Percentiles rank a stretch among this genome's conserved stretches.
These are phyloP conservation scores for Lepus europaeus DNA, from an alignment of 2,113 vertebrate genomes.

Conservation along the genomic window DNA sequence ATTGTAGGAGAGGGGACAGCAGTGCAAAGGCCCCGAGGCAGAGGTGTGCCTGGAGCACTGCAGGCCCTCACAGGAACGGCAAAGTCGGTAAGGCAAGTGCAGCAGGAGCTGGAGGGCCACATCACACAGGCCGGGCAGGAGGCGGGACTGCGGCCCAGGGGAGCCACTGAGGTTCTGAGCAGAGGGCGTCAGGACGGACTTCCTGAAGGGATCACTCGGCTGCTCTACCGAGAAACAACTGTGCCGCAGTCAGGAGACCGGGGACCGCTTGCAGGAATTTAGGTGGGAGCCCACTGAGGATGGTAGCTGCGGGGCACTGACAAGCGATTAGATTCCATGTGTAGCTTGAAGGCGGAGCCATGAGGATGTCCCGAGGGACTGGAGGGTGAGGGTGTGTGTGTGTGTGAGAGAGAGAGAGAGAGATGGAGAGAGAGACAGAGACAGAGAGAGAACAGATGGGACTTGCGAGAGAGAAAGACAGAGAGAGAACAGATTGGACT, in stretches of 20 bases:
- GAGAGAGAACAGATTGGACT: too few relatives aligned
- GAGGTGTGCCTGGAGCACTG: fast-evolving
- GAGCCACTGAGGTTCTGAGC: neutral
- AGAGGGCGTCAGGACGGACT: neutral
- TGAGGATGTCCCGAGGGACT: neutral
- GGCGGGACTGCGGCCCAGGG: neutral
- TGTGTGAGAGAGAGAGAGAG: neutral
- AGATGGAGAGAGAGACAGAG: neutral
- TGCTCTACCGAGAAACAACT: neutral
- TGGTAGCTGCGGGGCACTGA: neutral
- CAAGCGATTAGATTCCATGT: neutral
- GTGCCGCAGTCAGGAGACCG: too few relatives aligned
- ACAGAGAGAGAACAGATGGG: too few relatives aligned
- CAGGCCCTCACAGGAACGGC: neutral
- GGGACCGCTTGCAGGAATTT: neutral
- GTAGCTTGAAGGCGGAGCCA: neutral
- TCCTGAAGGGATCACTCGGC: neutral
- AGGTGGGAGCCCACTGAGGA: neutral
- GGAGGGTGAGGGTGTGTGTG: neutral
- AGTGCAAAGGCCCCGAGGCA: neutral
- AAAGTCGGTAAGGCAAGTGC: neutral
- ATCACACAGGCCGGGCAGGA: neutral
- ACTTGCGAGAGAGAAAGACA: too few relatives aligned
- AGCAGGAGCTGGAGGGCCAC: neutral
- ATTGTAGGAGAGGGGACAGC: neutral